Conservation (phyloP, 2,888 invertebrate genomes). For the Tetranychus truncatus region DNA sequence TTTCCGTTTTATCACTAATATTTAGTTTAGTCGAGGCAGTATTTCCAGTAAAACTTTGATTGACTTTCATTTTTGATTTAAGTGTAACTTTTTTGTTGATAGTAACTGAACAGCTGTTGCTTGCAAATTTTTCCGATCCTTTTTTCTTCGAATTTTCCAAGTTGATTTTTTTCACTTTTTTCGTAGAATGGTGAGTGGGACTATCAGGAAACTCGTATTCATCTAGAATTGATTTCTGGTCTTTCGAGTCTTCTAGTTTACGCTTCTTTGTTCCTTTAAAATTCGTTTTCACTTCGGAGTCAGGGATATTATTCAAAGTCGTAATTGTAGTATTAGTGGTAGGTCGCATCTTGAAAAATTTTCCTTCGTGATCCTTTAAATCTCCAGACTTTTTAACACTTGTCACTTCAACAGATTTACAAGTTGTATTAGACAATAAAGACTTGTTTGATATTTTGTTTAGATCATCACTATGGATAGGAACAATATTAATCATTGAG, state of each 20-base stretch:
- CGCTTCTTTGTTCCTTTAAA: constrained; percentile 16
- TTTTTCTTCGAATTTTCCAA: constrained; percentile 4
- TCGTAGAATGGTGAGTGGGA: constrained; percentile 10
- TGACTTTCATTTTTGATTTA: neutral
- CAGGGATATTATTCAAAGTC: constrained; percentile 2
- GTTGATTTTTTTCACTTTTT: constrained; percentile 4
- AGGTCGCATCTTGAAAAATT: constrained; percentile 12
- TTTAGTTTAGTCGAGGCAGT: neutral
- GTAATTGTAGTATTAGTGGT: neutral
- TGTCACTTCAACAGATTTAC: constrained; percentile 1
- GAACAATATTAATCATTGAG: constrained; percentile 1
- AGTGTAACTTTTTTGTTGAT: neutral
- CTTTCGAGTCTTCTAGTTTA: constrained; percentile 12
- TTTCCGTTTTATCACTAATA: neutral
- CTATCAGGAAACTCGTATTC: constrained; percentile 21
- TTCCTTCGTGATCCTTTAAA: neutral
- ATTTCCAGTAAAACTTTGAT: neutral
- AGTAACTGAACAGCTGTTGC: neutral
- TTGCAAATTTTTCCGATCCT: neutral
- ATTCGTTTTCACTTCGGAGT: constrained; percentile 3
- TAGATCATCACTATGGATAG: neutral
- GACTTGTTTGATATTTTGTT: neutral
- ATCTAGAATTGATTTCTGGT: constrained; percentile 9
- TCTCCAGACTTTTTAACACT: neutral
- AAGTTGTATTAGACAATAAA: neutral